phyloP scores from a whole-genome alignment of 92 coral and sea anemone genomes.

The Nematostella vectensis region DNA sequence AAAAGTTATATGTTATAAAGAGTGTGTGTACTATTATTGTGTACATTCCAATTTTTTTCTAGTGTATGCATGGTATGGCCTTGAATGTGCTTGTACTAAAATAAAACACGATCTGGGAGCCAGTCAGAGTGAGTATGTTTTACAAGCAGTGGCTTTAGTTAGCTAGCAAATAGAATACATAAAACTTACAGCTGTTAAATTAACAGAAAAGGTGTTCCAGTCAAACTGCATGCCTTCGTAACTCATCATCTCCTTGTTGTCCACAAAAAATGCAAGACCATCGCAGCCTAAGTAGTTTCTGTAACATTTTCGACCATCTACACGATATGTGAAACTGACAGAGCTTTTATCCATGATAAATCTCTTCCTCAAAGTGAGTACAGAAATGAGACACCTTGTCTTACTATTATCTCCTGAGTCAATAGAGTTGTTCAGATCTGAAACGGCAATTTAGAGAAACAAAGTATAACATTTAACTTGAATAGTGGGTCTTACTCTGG shows the following conservation, averaged over 20 bases:
- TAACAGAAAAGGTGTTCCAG: slow-evolving; percentile 38
- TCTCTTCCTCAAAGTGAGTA: slow-evolving; percentile 36
- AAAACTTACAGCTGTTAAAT: slow-evolving; percentile 41
- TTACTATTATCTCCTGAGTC: slow-evolving; percentile 64
- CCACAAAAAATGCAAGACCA: slow-evolving; percentile 60
- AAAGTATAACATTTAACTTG: no score
- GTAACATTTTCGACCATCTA: slow-evolving; percentile 60
- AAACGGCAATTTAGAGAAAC: no score
- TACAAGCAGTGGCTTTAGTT: no score
- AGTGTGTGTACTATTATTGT: no score
- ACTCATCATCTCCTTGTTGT: slow-evolving; percentile 20
- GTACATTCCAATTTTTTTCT: no score
- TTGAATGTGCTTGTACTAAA: no score
- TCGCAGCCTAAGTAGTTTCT: slow-evolving; percentile 62
- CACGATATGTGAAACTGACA: slow-evolving; percentile 49
- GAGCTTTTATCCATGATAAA: slow-evolving; percentile 37
- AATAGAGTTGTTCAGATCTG: slow-evolving; percentile 48
- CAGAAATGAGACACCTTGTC: slow-evolving; percentile 55
- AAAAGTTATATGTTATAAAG: no score
- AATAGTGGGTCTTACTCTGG: neutral
- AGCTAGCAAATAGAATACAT: no score
- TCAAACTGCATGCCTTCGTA: slow-evolving; percentile 28
- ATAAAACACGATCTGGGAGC: no score
- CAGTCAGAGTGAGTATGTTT: no score
- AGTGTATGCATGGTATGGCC: no score